Base-by-base conservation (phyloP, 2,888 invertebrate species). In the Oxycera nigricornis region DNA sequence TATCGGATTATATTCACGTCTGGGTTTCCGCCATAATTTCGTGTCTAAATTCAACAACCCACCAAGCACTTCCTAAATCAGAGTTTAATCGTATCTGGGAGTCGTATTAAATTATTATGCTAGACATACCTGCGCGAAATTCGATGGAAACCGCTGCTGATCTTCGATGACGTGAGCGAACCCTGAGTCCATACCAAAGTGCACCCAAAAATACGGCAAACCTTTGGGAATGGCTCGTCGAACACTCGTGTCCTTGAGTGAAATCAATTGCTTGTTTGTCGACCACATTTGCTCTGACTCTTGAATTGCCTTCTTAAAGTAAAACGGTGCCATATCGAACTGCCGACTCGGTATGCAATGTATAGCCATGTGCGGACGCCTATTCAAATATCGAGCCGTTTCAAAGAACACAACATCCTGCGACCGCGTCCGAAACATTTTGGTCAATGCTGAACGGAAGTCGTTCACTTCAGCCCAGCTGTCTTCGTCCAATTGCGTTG, bases 131-230 rank as follows among this genome's bases (percentile, higher is more conserved):
- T 94, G 93, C 3, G 95, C 98, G 89, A 98, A 99, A 85, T 93
- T 93, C 70, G 83, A 86, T 0, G 97, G 95, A 85, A 98, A 98
- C 46, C 90, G 83, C 73, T 90, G 88, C 82, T 95, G 94, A 84
- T 98, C 95, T 86, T 99, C 98, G 80, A 99, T 96, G 0, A 98
- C 94, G 86, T 99, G 98, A 61, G 97, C 98, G 87, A 93, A 98
- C 1, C 98, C 98, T 70, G 92, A 90, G 55, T 93, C 91, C 87
- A 92, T 90, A 20, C 95, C 97, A 87, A 98, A 98, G 84, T 95
- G 92, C 0, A 99, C 93, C 87, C 92, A 91, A 85, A 99, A 97
- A 84, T 98, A 99, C 0, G 98, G 94, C 77, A 99, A 88, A 0
- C 96, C 96, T 85, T 94, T 96, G 0, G 98, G 99, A 76, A 99